Evolutionary conservation across 2,888 invertebrate species (phyloP).

Genomic region (Papilio demoleus): DNA sequence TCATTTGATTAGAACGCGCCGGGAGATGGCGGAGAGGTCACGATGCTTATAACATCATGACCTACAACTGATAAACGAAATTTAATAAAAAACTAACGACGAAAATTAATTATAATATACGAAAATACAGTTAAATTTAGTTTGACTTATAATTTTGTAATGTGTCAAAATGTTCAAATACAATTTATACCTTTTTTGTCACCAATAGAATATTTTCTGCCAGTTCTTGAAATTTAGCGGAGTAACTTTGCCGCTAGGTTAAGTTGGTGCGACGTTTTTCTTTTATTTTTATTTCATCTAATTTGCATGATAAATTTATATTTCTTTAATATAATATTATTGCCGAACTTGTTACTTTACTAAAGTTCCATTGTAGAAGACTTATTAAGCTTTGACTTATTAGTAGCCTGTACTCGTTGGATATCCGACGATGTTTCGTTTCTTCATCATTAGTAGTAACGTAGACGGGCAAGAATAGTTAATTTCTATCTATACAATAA

Average conservation of each 20-base stretch:
- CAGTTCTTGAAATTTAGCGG: slow-evolving; percentile 8
- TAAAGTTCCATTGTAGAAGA: too few species aligned
- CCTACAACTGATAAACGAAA: slow-evolving; percentile 28
- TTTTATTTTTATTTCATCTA: background rate
- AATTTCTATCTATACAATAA: too few species aligned
- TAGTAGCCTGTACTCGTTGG: too few species aligned
- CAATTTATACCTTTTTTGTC: slow-evolving; percentile 4
- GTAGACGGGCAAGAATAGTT: too few species aligned
- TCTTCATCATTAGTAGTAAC: too few species aligned
- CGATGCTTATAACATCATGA: slow-evolving; percentile 24
- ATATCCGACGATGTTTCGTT: too few species aligned
- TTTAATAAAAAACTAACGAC: slow-evolving; percentile 15
- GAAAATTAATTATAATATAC: slow-evolving; percentile 7
- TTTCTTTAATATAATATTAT: too few species aligned
- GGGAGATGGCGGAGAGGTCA: slow-evolving; percentile 24
- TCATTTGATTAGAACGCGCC: slow-evolving; percentile 16
- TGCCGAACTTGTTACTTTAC: too few species aligned
- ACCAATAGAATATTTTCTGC: slow-evolving; percentile 7
- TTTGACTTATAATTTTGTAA: slow-evolving; percentile 34
- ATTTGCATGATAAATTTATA: too few species aligned
- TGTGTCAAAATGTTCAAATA: slow-evolving; percentile 33
- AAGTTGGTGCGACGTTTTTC: background rate
- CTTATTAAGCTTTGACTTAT: too few species aligned
- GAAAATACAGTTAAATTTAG: slow-evolving; percentile 30
- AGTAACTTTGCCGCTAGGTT: background rate